Conservation (phyloP, 2,888 invertebrate genomes). For the Salticus scenicus region DNA sequence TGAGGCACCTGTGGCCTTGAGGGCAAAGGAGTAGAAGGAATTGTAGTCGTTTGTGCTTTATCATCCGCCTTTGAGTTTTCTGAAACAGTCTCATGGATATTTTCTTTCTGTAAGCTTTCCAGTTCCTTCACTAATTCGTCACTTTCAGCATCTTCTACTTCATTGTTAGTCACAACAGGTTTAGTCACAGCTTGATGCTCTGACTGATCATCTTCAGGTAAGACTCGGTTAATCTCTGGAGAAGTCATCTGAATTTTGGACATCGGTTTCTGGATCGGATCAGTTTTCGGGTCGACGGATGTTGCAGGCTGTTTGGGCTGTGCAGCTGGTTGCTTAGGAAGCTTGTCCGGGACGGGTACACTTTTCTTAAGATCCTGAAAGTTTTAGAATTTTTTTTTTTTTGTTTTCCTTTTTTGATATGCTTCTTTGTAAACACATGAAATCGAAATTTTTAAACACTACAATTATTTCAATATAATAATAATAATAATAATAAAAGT, state of each 20-base stretch:
- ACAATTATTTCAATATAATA: too few species aligned
- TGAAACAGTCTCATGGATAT: too few species aligned
- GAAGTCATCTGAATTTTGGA: conserved; percentile 10
- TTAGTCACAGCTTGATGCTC: conserved; percentile 13
- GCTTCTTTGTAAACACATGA: too few species aligned
- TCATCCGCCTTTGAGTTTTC: neutral
- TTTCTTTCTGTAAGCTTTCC: neutral
- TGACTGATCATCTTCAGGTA: neutral
- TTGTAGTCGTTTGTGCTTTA: neutral
- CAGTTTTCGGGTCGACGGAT: neutral
- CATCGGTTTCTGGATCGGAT: neutral
- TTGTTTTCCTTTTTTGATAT: too few species aligned
- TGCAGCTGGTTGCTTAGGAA: neutral
- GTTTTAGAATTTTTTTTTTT: neutral
- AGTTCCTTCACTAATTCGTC: neutral
- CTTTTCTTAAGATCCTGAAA: neutral
- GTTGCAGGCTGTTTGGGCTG: neutral
- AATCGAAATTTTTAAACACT: too few species aligned
- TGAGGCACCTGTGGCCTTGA: neutral
- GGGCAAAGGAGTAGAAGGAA: neutral
- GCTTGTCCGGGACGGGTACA: neutral
- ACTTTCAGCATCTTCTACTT: neutral
- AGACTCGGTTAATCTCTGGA: neutral
- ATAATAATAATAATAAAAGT: too few species aligned
- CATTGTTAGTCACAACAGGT: neutral